phyloP scores from a whole-genome alignment of 2,888 invertebrate species.

The Mesorhabditis belari region DNA sequence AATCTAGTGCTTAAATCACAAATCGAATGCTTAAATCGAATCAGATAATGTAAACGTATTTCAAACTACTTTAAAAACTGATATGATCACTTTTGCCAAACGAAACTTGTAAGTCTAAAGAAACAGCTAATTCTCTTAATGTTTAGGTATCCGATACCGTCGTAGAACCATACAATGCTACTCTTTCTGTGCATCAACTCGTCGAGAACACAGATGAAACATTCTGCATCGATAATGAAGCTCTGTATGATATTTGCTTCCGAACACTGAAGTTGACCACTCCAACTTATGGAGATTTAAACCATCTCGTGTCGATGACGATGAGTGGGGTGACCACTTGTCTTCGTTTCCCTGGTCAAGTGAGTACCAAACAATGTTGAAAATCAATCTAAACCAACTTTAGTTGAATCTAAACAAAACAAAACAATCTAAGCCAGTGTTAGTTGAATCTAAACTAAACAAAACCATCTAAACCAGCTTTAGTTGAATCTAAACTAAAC shows the following conservation, averaged over 20 bases:
- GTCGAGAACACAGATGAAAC: conserved; percentile 54
- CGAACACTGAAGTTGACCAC: conserved; percentile 61
- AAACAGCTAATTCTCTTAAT: neutral
- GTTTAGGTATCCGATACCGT: conserved; percentile 55
- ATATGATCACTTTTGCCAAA: neutral
- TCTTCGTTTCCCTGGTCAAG: conserved; percentile 73
- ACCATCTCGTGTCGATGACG: conserved; percentile 58
- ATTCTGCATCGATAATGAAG: conserved; percentile 61
- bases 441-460: conserved; percentile 59
- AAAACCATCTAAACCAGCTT: conserved; percentile 15
- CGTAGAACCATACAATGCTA: conserved; percentile 65
- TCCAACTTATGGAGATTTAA: conserved; percentile 70
- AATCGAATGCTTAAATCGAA: neutral
- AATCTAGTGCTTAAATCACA: too few relatives aligned
- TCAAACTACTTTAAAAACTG: neutral
- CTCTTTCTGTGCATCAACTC: conserved; percentile 59
- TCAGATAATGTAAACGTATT: neutral
- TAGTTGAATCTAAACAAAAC: neutral
- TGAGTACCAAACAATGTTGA: neutral
- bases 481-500: neutral
- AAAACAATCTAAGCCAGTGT: neutral
- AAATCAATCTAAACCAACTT: conserved; percentile 16
- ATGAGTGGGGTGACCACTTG: conserved; percentile 60
- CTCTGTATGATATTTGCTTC: conserved; percentile 62
- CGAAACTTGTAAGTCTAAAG: neutral